phyloP scores from a whole-genome alignment of 2,888 invertebrate genomes.

The Lepetodrilus schrolli region DNA sequence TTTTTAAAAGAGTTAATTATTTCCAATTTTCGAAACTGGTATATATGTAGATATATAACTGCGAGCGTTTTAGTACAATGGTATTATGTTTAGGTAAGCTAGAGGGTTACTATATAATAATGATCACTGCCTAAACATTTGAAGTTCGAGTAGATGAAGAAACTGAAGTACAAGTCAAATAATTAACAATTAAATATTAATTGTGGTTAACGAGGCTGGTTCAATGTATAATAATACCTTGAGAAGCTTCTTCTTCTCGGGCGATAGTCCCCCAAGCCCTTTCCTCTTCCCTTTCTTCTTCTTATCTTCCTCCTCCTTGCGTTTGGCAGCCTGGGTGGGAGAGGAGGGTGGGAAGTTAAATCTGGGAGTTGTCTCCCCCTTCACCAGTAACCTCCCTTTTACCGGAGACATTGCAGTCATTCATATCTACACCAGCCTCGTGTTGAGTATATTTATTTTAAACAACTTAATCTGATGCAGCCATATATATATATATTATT shows the following conservation, averaged over 20 bases:
- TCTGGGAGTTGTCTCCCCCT: too few species aligned
- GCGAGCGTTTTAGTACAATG: constrained; percentile 25
- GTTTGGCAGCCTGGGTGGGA: constrained; percentile 52
- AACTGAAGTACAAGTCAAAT: constrained; percentile 12
- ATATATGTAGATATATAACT: too few species aligned
- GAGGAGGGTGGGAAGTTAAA: too few species aligned
- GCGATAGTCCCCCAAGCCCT: constrained; percentile 90
- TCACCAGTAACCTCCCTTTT: too few species aligned
- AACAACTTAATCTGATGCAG: constrained; percentile 2
- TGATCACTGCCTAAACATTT: constrained; percentile 26
- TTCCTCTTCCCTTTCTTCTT: constrained; percentile 99
- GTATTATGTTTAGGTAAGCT: constrained; percentile 26
- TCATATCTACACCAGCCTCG: constrained; percentile 24
- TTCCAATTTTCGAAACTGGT: too few species aligned
- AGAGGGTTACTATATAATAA: constrained; percentile 12
- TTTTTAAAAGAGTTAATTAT: too few species aligned
- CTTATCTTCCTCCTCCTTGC: constrained; percentile 93
- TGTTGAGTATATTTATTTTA: neutral
- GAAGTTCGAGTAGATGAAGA: constrained; percentile 3
- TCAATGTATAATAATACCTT: constrained; percentile 89
- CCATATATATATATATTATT: too few species aligned
- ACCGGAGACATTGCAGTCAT: constrained; percentile 1
- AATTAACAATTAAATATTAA: constrained; percentile 23
- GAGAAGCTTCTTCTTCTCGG: constrained; percentile 99
- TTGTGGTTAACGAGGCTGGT: constrained; percentile 25